These are phyloP conservation scores for Mercenaria mercenaria DNA, from an alignment of 1,140 invertebrate species.

Conservation along the genomic window DNA sequence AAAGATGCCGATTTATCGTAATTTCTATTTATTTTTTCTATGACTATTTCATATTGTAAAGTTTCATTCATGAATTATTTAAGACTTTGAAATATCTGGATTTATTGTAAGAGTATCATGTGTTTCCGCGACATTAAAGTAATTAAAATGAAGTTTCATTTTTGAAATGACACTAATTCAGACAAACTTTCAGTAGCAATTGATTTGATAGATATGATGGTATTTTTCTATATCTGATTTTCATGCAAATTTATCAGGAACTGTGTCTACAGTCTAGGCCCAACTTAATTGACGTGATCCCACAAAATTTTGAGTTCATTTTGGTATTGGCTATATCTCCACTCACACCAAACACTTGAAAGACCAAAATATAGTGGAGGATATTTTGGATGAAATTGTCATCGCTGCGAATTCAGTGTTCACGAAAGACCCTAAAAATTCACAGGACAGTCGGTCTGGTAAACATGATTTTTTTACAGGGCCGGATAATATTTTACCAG, in stretches of 20 bases:
- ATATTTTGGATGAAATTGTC: too few species aligned
- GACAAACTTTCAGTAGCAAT: not conserved
- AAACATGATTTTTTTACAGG: too few species aligned
- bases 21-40: not conserved
- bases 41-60: not conserved
- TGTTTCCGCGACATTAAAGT: constrained; percentile 13
- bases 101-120: not conserved
- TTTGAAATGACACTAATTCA: not conserved
- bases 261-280: not conserved
- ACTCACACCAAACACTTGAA: too few species aligned
- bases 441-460: too few species aligned
- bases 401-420: too few species aligned
- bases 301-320: too few species aligned
- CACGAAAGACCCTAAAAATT: too few species aligned
- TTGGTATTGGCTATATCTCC: too few species aligned
- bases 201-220: not conserved
- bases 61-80: not conserved
- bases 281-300: too few species aligned
- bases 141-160: not conserved
- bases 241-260: not conserved
- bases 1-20: constrained; percentile 31
- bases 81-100: not conserved
- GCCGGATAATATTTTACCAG: too few species aligned
- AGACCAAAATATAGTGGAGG: too few species aligned
- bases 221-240: not conserved